A percentile compares a stretch with the other conserved stretches of the same genome.
Evolutionary conservation across 2,113 vertebrate species (phyloP).

Genomic region (Coptodon bakossiorum): DNA sequence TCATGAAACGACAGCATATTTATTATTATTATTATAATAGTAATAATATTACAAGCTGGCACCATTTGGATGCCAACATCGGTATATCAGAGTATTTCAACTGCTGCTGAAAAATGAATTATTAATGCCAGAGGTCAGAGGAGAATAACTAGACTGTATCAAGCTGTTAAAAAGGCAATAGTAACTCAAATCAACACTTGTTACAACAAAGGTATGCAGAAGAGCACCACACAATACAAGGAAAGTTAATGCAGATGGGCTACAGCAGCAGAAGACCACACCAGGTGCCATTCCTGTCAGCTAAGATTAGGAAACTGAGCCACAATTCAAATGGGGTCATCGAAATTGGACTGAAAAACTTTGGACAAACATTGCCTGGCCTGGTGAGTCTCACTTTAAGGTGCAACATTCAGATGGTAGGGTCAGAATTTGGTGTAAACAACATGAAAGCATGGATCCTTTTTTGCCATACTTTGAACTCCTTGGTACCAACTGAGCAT

Average conservation of each 20-base stretch:
- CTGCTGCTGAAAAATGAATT: background rate
- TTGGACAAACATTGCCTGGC: background rate
- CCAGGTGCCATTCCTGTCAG: background rate
- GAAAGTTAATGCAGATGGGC: background rate
- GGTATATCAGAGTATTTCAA: background rate
- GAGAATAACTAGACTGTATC: background rate
- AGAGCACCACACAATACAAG: background rate
- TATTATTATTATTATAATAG: background rate
- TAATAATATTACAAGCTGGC: background rate
- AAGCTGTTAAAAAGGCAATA: background rate
- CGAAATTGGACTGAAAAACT: background rate
- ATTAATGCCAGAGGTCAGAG: background rate
- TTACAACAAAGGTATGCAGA: background rate
- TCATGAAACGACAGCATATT: background rate
- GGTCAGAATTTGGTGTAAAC: background rate
- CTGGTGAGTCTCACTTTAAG: background rate
- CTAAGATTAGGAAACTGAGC: background rate
- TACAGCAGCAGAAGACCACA: background rate
- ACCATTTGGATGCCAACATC: background rate
- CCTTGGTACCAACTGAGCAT: background rate
- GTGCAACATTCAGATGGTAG: background rate
- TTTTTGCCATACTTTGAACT: background rate
- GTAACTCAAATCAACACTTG: background rate
- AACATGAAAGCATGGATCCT: background rate
- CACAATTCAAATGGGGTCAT: background rate